phyloP scores from a whole-genome alignment of 2,888 invertebrate genomes.

The Falcaria lacertinaria region DNA sequence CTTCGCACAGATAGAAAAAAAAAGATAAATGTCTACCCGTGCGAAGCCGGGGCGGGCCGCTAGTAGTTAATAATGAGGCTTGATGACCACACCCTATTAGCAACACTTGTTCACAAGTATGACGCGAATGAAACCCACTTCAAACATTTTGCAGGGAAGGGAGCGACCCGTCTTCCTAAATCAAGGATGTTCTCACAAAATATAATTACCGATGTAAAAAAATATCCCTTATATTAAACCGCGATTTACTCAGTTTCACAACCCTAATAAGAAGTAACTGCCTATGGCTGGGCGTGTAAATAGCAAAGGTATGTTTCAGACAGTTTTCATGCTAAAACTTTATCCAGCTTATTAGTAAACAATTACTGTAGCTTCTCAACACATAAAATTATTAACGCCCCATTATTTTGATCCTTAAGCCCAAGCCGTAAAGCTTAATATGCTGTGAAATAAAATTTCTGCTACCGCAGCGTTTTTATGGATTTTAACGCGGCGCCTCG shows the following conservation, averaged over 20 bases:
- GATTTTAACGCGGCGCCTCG: not conserved
- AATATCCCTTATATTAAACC: conserved; percentile 8
- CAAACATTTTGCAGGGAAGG: too few relatives aligned
- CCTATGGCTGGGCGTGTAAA: conserved; percentile 11
- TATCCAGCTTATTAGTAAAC: conserved; percentile 20
- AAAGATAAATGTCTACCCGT: too few relatives aligned
- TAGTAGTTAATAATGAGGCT: too few relatives aligned
- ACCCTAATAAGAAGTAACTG: conserved; percentile 6
- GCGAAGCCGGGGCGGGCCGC: too few relatives aligned
- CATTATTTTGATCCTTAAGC: conserved; percentile 3
- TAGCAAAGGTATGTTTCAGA: conserved; percentile 17
- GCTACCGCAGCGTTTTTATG: not conserved
- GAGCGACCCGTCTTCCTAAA: too few relatives aligned
- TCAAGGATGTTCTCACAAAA: too few relatives aligned
- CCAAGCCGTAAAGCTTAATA: not conserved
- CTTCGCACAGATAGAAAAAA: too few relatives aligned
- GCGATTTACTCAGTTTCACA: conserved; percentile 6
- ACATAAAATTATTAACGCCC: conserved; percentile 3
- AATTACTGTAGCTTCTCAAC: conserved; percentile 9
- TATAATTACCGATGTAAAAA: too few relatives aligned
- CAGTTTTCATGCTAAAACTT: conserved; percentile 25
- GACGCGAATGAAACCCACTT: too few relatives aligned
- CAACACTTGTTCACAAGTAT: too few relatives aligned
- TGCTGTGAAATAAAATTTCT: not conserved
- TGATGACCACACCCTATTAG: too few relatives aligned